These are phyloP conservation scores for Machaerirhynchus nigripectus DNA, from an alignment of 2,113 vertebrate genomes.

Conservation along the genomic window DNA sequence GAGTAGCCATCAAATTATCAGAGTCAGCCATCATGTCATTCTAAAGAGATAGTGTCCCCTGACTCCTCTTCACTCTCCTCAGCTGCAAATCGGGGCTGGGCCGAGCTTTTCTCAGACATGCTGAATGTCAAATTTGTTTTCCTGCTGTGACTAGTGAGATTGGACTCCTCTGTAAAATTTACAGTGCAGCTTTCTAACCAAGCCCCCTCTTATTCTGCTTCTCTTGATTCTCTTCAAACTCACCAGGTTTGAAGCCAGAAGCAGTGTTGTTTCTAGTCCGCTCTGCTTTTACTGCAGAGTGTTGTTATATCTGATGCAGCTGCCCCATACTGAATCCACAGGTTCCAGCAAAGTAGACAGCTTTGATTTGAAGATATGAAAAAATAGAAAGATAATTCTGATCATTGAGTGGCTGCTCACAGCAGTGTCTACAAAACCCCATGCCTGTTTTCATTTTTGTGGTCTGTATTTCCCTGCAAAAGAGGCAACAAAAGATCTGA, in stretches of 20 bases:
- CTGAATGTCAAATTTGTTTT: not conserved
- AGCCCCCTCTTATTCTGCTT: not conserved
- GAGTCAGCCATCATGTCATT: slow-evolving; percentile 29
- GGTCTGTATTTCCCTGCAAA: not conserved
- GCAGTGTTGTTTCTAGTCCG: not conserved
- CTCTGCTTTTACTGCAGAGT: not conserved
- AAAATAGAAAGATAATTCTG: not conserved
- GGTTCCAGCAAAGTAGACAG: not conserved
- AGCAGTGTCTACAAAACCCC: not conserved
- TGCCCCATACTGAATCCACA: not conserved
- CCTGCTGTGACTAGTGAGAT: not conserved
- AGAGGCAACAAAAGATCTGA: not conserved
- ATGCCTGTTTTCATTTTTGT: not conserved
- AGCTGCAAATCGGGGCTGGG: not conserved
- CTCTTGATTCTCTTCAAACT: not conserved
- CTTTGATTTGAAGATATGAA: not conserved
- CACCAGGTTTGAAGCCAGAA: not conserved
- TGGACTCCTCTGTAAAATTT: not conserved
- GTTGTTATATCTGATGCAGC: not conserved
- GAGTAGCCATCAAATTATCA: slow-evolving; percentile 53
- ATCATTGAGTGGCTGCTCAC: not conserved
- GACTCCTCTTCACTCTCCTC: not conserved
- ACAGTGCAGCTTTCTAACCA: not conserved
- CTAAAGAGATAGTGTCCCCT: slow-evolving; percentile 19
- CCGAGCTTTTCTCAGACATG: not conserved